Conservation (phyloP, 2,797 vertebrate genomes). For the Crocodylus rhombifer region DNA sequence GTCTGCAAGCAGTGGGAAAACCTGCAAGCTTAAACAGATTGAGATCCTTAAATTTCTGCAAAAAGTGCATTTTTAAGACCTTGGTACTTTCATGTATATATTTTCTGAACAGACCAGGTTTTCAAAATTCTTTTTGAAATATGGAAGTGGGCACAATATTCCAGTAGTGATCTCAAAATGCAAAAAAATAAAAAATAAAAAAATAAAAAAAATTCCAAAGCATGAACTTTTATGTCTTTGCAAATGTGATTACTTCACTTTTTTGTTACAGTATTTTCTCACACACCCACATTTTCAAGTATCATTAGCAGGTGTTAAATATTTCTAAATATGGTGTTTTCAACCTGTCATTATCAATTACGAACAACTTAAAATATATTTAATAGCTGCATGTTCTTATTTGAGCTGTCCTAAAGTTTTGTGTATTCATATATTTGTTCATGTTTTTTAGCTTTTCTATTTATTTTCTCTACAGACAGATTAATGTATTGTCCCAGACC, state of each 20-base stretch:
- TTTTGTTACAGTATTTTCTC: constrained; percentile 44
- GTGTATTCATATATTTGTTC: not conserved
- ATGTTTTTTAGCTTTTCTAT: not conserved
- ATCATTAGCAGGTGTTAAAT: not conserved
- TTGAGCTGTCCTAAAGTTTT: not conserved
- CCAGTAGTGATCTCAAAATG: constrained; percentile 39
- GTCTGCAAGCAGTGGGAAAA: too few species aligned
- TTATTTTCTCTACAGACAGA: not conserved
- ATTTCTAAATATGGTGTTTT: not conserved
- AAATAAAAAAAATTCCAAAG: too few species aligned
- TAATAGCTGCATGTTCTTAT: not conserved
- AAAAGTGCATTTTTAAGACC: too few species aligned
- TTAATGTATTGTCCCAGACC: not conserved
- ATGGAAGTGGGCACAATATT: constrained; percentile 38
- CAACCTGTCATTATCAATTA: not conserved
- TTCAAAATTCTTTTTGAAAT: not conserved
- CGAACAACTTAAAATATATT: not conserved
- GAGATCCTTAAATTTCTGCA: too few species aligned
- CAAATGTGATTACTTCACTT: constrained; percentile 28
- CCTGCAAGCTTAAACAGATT: too few species aligned
- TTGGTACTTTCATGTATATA: too few species aligned
- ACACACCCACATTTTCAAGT: not conserved
- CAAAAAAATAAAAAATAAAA: constrained; percentile 14
- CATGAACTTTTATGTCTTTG: not conserved
- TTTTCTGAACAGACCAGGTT: too few species aligned